These are phyloP conservation scores for Melierax canorus DNA, from an alignment of 2,113 vertebrate genomes.

Conservation along the genomic window DNA sequence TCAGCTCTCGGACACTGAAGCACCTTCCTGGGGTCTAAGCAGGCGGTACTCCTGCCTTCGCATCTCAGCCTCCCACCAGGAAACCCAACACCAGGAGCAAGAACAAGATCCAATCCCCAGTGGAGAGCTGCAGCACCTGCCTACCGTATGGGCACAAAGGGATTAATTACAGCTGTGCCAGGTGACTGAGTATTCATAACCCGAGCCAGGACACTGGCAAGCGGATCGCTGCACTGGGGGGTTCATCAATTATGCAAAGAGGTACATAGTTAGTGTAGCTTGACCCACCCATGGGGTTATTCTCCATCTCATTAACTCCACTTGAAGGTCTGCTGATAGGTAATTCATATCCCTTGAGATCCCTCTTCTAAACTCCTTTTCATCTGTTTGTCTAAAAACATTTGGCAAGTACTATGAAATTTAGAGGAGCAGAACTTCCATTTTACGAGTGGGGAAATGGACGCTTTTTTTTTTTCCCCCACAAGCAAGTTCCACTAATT, in stretches of 20 bases:
- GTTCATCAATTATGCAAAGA: slow-evolving; percentile 47
- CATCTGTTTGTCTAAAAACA: not conserved
- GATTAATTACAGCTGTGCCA: slow-evolving; percentile 53
- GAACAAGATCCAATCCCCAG: slow-evolving; percentile 37
- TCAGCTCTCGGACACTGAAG: not conserved
- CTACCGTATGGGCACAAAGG: slow-evolving; percentile 49
- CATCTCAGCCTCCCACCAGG: not conserved
- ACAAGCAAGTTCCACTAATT: not conserved
- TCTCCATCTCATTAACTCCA: slow-evolving; percentile 15
- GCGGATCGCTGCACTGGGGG: not conserved
- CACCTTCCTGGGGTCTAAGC: not conserved
- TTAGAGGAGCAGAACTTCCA: not conserved
- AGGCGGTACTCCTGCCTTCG: not conserved
- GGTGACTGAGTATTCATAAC: not conserved
- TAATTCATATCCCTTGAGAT: not conserved
- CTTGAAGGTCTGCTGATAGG: not conserved
- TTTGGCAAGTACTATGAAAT: not conserved
- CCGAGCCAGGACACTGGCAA: not conserved
- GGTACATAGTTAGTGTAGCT: not conserved
- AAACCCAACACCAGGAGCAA: slow-evolving; percentile 63
- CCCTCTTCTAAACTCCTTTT: not conserved
- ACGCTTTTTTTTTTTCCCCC: not conserved
- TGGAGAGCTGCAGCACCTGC: not conserved
- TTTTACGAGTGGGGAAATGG: fast-evolving
- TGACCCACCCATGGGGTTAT: not conserved